Evolutionary conservation across 2,113 vertebrate species (phyloP).

Genomic region (Gopherus flavomarginatus): DNA sequence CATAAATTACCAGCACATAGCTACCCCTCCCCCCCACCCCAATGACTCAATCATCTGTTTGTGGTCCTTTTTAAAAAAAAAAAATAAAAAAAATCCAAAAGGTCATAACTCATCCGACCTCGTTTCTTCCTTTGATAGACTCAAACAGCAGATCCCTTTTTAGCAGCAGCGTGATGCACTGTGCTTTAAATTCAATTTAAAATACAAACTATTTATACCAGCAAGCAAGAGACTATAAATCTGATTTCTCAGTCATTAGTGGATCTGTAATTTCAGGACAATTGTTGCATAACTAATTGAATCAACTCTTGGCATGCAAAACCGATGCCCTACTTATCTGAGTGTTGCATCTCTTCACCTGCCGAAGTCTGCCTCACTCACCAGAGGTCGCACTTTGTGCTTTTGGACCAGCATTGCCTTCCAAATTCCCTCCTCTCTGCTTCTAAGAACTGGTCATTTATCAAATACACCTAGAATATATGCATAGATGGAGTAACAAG

Average conservation of each 20-base stretch:
- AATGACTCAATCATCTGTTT: slow-evolving; percentile 7
- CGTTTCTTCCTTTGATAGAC: neutral
- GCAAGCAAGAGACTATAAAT: slow-evolving; percentile 66
- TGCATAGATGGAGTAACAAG: slow-evolving; percentile 6
- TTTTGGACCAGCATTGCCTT: neutral
- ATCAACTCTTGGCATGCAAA: slow-evolving; percentile 66
- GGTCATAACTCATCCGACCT: slow-evolving; percentile 29
- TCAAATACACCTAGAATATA: neutral
- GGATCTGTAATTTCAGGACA: slow-evolving; percentile 68
- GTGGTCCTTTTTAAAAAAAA: slow-evolving; percentile 11
- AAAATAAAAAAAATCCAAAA: neutral
- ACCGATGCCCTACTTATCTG: slow-evolving; percentile 38
- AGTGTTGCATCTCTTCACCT: slow-evolving; percentile 42
- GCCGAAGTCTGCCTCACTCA: slow-evolving; percentile 18
- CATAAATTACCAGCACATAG: neutral
- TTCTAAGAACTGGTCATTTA: slow-evolving; percentile 14
- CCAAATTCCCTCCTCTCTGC: slow-evolving; percentile 20
- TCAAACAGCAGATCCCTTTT: slow-evolving; percentile 54
- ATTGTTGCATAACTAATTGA: slow-evolving; percentile 72
- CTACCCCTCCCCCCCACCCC: neutral
- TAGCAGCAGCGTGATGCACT: slow-evolving; percentile 69
- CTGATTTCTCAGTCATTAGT: slow-evolving; percentile 64
- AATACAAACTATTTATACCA: slow-evolving; percentile 73
- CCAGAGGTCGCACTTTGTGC: slow-evolving; percentile 4
- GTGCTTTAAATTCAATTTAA: slow-evolving; percentile 76